Evolutionary conservation across 2,888 invertebrate genomes (phyloP), one percentile per base, ranked within the genome.

Genomic region (Drosophila neutralis): DNA sequence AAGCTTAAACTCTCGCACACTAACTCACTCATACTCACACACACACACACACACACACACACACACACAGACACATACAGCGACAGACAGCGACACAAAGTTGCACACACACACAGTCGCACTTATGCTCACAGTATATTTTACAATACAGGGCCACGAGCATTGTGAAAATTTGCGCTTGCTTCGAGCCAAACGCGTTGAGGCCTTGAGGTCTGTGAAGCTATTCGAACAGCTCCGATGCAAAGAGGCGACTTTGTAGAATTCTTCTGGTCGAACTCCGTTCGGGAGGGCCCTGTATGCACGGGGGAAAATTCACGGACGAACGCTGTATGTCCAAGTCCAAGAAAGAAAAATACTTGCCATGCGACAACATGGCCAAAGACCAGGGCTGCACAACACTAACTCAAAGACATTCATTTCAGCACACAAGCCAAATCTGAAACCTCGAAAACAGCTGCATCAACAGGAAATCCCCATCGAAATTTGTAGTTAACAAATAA

Each of bases 1-100:
- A 87, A 87, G 87, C 87, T 90, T 87, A 90, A 90, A 90, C 90
- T 90, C 88, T 90, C 88, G 74, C 90, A 87, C 83, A 90, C 79
- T 70, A 70, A 60, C 85, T 68, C 72, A 65, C 76, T 73, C 75
- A 78, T 65, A 64, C 61, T 33, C 69, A 60, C 73, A 66, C 57
- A 54, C 24, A 52, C 63, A 61, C 45, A 61, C 51, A 60, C 53
- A 58, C 73, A 61, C 45, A 61, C 51, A 60, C 51, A 58, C 73
- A 68, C 53, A 58, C 73, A 61, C 45, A 61, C 51, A 60, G 51
- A 58, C 73, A 68, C 24, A 61, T 35, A 62, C 61, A 69, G 27
- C 24, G 53, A 63, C 73, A 73, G 66, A 62, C 76, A 63, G 61
- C 65, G 57, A 80, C 83, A 77, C 67, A 61, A 62, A 68, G 62